Base-by-base conservation (phyloP, 2,888 invertebrate species). In the Erebia epiphron region DNA sequence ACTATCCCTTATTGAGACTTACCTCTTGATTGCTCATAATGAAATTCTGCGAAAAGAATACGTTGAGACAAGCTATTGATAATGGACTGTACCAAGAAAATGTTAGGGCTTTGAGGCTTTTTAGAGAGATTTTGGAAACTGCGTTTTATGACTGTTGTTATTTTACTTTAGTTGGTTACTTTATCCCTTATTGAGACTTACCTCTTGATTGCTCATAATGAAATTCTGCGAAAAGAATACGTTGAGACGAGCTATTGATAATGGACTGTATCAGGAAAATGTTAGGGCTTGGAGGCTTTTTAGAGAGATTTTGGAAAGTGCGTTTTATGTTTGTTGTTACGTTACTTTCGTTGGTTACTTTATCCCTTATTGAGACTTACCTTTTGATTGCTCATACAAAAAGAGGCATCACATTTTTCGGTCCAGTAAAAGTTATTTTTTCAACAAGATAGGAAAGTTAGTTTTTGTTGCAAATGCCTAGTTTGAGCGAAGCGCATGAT, bases 31-130 rank as follows among this genome's bases (percentile, higher is more conserved):
- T 7, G 26, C 26, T 26, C n/a, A n/a, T n/a, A 93, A 99, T 99
- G 99, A 99, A 99, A 90, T 99, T 98, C 87, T 99, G 99, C 87
- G 99, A 99, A 84, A 99, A 98, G 82, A 98, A 97, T 79, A 99
- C 99, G 0, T 73, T 92, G 43, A 93, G 96, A 86, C 97, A 96
- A 74, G 98, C 98, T 2, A 99, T 99, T 73, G 99, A 99, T 89
- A 95, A 95, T 72, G 96, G 96, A 21, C 86, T 98, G 50, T 96
- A 95, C 83, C 89, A 95, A 79, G 97, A 99, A 79, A 94, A 95
- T 46, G 96, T 97, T 79, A 93, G 98, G 56, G 95, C 98, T 26
- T 99, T 98, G 98, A 95, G 98, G 56, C 90, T 99, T 11, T 99
- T 99, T 83, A 94, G 99, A 14, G 99, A 99, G 92, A 98, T 99